These are phyloP conservation scores for Orientallactaga sibirica DNA, from an alignment of 2,797 vertebrate species.

Conservation along the genomic window DNA sequence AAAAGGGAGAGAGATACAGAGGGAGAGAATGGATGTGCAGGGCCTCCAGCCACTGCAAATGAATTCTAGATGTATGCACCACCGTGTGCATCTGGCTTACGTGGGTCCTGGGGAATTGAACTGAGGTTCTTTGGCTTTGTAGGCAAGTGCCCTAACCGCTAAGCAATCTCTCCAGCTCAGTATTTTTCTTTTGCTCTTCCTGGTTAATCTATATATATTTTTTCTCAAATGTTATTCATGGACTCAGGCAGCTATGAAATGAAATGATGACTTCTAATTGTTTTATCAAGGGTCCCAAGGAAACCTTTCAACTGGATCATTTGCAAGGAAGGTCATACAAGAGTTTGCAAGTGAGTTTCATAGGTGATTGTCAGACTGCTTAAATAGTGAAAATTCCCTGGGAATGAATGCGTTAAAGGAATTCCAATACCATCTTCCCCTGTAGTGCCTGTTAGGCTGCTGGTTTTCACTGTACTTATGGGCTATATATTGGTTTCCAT, in stretches of 20 bases:
- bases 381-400: not conserved
- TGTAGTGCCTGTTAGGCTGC: not conserved
- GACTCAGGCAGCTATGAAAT: not conserved
- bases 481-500: not conserved
- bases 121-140: too few relatives aligned
- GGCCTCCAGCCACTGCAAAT: too few relatives aligned
- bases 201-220: not conserved
- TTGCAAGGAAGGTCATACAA: constrained; percentile 1
- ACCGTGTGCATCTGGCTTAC: too few relatives aligned
- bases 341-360: not conserved
- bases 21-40: too few relatives aligned
- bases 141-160: too few relatives aligned
- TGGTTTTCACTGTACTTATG: not conserved
- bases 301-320: not conserved
- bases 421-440: not conserved
- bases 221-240: not conserved
- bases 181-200: not conserved
- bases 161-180: too few relatives aligned
- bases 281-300: constrained; percentile 16
- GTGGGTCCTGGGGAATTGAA: too few relatives aligned
- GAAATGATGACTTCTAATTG: not conserved
- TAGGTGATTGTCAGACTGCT: not conserved
- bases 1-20: too few relatives aligned
- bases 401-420: not conserved
- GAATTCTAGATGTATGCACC: too few relatives aligned